Evolutionary conservation across 1,140 invertebrate species (phyloP).

Genomic region (Zaprionus nigranus): DNA sequence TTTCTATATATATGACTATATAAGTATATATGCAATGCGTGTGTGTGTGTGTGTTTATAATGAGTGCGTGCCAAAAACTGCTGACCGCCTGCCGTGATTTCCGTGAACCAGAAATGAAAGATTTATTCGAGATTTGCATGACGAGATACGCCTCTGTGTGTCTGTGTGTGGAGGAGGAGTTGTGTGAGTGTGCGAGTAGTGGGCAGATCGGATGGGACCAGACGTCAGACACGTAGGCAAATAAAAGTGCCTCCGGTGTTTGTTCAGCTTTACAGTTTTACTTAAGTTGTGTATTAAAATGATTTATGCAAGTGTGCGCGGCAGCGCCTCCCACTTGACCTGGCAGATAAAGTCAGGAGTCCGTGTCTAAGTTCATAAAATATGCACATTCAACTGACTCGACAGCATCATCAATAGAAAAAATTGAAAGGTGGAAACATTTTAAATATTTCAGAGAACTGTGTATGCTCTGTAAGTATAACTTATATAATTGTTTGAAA

Average conservation of each 20-base stretch:
- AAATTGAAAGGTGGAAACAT: not conserved
- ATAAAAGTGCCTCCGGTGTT: constrained; percentile 70
- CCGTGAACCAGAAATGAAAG: constrained; percentile 72
- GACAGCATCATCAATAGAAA: constrained; percentile 10
- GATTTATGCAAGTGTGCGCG: constrained; percentile 57
- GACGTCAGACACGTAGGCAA: constrained; percentile 75
- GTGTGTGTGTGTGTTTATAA: constrained; percentile 17
- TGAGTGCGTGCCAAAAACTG: constrained; percentile 12
- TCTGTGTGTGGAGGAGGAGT: not conserved
- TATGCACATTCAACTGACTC: constrained; percentile 42
- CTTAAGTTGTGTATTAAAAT: constrained; percentile 68
- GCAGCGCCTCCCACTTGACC: not conserved
- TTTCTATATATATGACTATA: not conserved
- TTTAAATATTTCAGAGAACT: not conserved
- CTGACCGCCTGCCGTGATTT: constrained; percentile 63
- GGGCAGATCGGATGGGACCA: constrained; percentile 16
- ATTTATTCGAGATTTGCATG: constrained; percentile 79
- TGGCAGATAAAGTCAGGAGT: not conserved
- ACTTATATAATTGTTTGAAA: too few relatives aligned
- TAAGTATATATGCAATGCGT: constrained; percentile 7
- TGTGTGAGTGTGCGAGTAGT: constrained; percentile 23
- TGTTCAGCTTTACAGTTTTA: constrained; percentile 48
- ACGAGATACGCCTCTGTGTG: constrained; percentile 51
- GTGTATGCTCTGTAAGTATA: not conserved
- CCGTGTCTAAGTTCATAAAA: constrained; percentile 62